Base-by-base conservation (phyloP, 1,140 invertebrate genomes). In the Zaprionus nigranus region DNA sequence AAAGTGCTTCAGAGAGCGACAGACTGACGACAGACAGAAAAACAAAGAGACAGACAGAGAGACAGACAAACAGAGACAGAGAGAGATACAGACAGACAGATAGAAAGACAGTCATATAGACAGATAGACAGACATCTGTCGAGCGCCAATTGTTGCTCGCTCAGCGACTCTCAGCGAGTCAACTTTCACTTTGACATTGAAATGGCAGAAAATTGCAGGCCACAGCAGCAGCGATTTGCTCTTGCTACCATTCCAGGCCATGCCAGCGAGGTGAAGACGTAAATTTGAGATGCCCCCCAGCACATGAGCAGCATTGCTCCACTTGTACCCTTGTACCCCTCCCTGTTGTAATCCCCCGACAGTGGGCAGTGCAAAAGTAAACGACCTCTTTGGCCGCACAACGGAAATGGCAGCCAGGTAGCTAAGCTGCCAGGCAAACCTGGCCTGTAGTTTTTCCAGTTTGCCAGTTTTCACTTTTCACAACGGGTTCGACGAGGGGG, bases 131-230 rank as follows among this genome's bases (percentile, higher is more conserved):
- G 40, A 46, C n/a, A 46, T 17, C 40, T 46, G 40, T 17, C 40
- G 60, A 68, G 12, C n/a, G 26, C 26, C 64, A 28, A 43, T 54
- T 61, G 57, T 66, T 51, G 40, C 49, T 65, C 36, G 5, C 13
- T 38, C 13, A 38, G 36, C 13, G 66, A 34, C 30, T 30, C 30
- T 69, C 46, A 57, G 69, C 84, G 78, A 88, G 86, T 85, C 75
- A 90, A 92, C 90, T 92, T 92, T 92, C 90, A 92, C 90, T 92
- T 91, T 92, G 90, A 92, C 90, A 92, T 92, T 92, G 90, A 92
- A 92, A 90, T 85, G 75, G 72, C 56, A 64, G 58, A 90, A 82
- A 90, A 90, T 90, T 90, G 81, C 85, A 74, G 81, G 75, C 54
- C 82, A 34, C n/a, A 24, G 51, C 62, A 46, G 6, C 54, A 56